Evolutionary conservation across 2,797 vertebrate genomes (phyloP), one percentile per base, ranked within the genome.

Genomic region (Manis javanica): DNA sequence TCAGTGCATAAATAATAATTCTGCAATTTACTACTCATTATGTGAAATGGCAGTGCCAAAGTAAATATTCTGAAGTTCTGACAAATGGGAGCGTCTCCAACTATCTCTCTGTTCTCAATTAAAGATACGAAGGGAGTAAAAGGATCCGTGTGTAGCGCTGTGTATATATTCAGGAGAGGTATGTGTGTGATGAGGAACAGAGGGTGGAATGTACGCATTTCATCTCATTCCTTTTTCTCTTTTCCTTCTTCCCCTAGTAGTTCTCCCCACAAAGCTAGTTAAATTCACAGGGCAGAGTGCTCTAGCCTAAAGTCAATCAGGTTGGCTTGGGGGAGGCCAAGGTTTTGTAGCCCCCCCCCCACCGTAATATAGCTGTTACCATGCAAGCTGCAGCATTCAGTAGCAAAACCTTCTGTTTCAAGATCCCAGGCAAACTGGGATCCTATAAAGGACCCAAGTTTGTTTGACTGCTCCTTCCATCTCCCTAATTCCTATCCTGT

Each of bases 1-100:
- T 53, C 87, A 93, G 29, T 57, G 55, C 95, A 89, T 81, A 88
- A 86, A 66, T 64, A 83, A n/a, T 12, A 87, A 68, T 66, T 86
- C 16, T 34, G 79, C 1, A 37, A 39, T 78, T 95, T 78, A 55
- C 51, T 91, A 24, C 14, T 2, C 5, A 8, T 7, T 63, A 2
- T 57, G 49, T 75, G n/a, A 69, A 64, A 49, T 0, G 57, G 26
- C 3, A 34, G 29, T n/a, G 26, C 26, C 79, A 91, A 74, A 72
- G 19, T 49, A 68, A 90, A 53, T 6, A n/a, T 49, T 68, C 11
- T 11, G n/a, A 49, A 49, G 15, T 57, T n/a, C 46, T 39, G 71
- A 5, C 16, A 95, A 91, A 71, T n/a, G 12, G 21, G 15, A 84
- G 24, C 61, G 34, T 49, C 34, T 79, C 51, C 75, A 64, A 16